Evolutionary conservation across 2,113 vertebrate species (phyloP).

Genomic region (Columbina picui): DNA sequence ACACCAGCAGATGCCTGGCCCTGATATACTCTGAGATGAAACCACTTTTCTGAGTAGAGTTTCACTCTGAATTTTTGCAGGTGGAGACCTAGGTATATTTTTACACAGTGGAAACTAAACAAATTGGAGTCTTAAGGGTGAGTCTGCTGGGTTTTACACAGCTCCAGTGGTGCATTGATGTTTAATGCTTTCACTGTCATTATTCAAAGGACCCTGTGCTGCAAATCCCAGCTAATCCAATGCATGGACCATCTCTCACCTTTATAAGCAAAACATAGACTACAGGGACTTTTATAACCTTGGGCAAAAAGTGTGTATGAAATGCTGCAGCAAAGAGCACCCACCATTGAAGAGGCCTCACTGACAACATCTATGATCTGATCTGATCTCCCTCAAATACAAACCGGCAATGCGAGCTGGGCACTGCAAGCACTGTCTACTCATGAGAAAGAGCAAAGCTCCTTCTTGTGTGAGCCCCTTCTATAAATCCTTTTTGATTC

Average conservation of each 20-base stretch:
- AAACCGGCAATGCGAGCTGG: not conserved
- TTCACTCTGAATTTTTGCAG: constrained; percentile 2
- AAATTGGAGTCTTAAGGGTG: not conserved
- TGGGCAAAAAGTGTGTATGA: not conserved
- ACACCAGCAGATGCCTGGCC: not conserved
- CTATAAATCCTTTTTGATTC: not conserved
- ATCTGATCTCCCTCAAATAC: not conserved
- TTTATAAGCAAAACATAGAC: not conserved
- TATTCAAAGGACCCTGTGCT: not conserved
- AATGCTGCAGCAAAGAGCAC: not conserved
- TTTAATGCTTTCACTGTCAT: not conserved
- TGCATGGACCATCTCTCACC: not conserved
- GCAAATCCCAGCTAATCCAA: not conserved
- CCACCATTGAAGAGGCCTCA: not conserved
- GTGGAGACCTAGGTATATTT: not conserved
- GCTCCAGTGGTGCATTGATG: not conserved
- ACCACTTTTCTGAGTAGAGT: not conserved
- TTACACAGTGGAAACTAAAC: not conserved
- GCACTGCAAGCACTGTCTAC: not conserved
- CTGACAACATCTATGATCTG: not conserved
- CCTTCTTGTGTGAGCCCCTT: not conserved
- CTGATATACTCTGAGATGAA: not conserved
- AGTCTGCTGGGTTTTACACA: not conserved
- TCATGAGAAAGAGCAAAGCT: not conserved
- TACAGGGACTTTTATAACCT: not conserved